A percentile compares a stretch with the other conserved stretches of the same genome.
Evolutionary conservation across 1,140 invertebrate species (phyloP).

Genomic region (Drosophila varians): DNA sequence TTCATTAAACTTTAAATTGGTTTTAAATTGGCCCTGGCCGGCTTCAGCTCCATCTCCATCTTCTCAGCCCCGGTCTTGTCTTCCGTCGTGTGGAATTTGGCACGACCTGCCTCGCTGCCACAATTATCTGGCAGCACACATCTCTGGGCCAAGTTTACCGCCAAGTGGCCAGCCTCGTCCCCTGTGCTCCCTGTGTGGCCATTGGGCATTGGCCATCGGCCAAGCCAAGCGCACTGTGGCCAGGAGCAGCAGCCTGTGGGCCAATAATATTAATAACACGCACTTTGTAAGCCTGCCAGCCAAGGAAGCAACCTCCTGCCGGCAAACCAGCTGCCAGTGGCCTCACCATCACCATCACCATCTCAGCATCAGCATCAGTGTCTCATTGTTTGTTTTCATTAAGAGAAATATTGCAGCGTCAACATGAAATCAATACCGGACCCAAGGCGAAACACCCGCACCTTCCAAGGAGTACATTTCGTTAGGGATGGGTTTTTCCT

Average conservation of each 20-base stretch:
- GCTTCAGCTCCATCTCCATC: constrained; percentile 8
- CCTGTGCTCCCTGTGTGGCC: constrained; percentile 51
- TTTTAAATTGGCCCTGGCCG: constrained; percentile 73
- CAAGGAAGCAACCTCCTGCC: constrained; percentile 43
- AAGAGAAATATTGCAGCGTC: constrained; percentile 81
- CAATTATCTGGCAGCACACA: constrained; percentile 74
- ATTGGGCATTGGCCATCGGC: constrained; percentile 49
- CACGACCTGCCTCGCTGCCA: constrained; percentile 70
- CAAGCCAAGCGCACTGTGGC: constrained; percentile 18
- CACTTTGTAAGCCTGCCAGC: constrained; percentile 62
- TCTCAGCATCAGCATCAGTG: constrained; percentile 23
- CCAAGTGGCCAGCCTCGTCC: constrained; percentile 39
- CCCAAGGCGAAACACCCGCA: constrained; percentile 74
- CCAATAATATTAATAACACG: constrained; percentile 82
- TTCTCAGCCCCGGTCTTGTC: constrained; percentile 9
- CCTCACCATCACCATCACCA: constrained; percentile 16
- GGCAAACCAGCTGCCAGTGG: constrained; percentile 38
- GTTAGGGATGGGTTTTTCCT: constrained; percentile 18
- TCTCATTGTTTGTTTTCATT: constrained; percentile 78
- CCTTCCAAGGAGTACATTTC: constrained; percentile 16
- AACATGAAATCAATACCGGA: constrained; percentile 81
- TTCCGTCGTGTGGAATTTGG: constrained; percentile 67
- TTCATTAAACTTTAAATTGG: constrained; percentile 82
- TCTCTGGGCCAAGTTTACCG: constrained; percentile 42
- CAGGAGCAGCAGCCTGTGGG: constrained; percentile 56